Percentiles rank a stretch among this genome's conserved stretches.
These are phyloP conservation scores for Premnoplex brunnescens DNA, from an alignment of 2,797 vertebrate genomes.

Conservation along the genomic window DNA sequence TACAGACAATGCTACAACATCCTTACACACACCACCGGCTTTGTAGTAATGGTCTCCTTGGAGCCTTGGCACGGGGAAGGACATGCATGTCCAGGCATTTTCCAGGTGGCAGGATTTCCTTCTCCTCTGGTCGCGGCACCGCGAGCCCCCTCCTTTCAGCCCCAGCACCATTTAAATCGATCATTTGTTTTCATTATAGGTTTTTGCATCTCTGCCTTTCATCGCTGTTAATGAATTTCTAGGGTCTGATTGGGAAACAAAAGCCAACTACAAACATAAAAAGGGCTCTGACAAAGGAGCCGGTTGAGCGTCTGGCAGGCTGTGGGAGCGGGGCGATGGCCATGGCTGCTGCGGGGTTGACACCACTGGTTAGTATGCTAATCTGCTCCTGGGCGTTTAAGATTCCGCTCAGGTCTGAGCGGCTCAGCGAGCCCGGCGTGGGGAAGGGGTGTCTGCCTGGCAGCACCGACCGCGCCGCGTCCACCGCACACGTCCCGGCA, in stretches of 20 bases:
- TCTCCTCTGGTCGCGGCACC: slow-evolving; percentile 34
- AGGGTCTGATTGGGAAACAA: slow-evolving; percentile 76
- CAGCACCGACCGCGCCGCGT: not conserved
- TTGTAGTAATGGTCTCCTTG: slow-evolving; percentile 3
- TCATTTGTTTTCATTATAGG: slow-evolving; percentile 75
- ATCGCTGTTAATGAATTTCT: slow-evolving; percentile 75
- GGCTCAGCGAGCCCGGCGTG: slow-evolving; percentile 58
- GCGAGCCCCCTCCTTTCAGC: slow-evolving; percentile 44
- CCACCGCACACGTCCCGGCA: slow-evolving; percentile 17
- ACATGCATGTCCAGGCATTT: slow-evolving; percentile 46
- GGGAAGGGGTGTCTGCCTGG: slow-evolving; percentile 49
- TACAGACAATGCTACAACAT: slow-evolving; percentile 14
- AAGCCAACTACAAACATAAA: slow-evolving; percentile 55
- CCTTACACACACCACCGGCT: not conserved
- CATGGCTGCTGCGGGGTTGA: slow-evolving; percentile 65
- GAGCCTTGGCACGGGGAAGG: slow-evolving; percentile 23
- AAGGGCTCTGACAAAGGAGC: slow-evolving; percentile 63
- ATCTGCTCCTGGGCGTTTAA: slow-evolving; percentile 58
- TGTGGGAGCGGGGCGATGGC: slow-evolving; percentile 50
- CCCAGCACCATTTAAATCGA: slow-evolving; percentile 58
- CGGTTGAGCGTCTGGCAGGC: slow-evolving; percentile 39
- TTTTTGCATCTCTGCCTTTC: slow-evolving; percentile 71
- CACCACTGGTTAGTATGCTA: slow-evolving; percentile 78
- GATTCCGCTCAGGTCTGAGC: slow-evolving; percentile 74
- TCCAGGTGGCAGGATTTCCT: slow-evolving; percentile 69